Evolutionary conservation across 1,140 invertebrate species (phyloP).

Genomic region (Aphidius ervi): DNA sequence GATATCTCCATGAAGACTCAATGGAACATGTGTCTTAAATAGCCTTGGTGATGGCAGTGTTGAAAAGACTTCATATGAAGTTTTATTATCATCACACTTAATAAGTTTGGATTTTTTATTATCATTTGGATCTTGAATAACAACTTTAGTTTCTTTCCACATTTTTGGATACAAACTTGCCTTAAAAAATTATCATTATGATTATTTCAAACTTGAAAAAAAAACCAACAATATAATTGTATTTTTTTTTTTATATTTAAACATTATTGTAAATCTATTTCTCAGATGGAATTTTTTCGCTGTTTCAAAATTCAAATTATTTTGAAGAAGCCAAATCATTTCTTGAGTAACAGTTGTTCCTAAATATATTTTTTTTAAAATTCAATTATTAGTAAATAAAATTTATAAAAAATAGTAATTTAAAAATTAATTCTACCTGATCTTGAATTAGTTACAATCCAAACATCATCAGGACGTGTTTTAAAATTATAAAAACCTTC

Average conservation of each 20-base stretch:
- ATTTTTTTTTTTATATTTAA: too few species aligned
- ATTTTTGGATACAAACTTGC: too few species aligned
- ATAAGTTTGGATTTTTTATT: too few species aligned
- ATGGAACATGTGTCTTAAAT: slow-evolving; percentile 1
- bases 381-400: neutral
- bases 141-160: too few species aligned
- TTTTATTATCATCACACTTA: neutral
- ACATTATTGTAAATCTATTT: too few species aligned
- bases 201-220: too few species aligned
- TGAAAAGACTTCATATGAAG: slow-evolving; percentile 1
- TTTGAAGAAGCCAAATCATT: slow-evolving; percentile 72
- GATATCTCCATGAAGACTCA: neutral
- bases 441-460: slow-evolving; percentile 68
- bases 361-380: slow-evolving; percentile 30
- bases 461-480: slow-evolving; percentile 61
- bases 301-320: slow-evolving; percentile 66
- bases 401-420: too few species aligned
- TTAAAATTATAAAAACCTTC: slow-evolving; percentile 65
- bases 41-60: slow-evolving; percentile 4
- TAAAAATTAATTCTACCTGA: slow-evolving; percentile 55
- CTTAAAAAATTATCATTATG: too few species aligned
- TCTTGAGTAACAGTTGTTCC: slow-evolving; percentile 81
- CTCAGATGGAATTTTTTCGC: slow-evolving; percentile 57
- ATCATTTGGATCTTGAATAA: too few species aligned
- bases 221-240: too few species aligned